Base-by-base conservation (phyloP, 2,888 invertebrate species). In the Frankliniella fusca region DNA sequence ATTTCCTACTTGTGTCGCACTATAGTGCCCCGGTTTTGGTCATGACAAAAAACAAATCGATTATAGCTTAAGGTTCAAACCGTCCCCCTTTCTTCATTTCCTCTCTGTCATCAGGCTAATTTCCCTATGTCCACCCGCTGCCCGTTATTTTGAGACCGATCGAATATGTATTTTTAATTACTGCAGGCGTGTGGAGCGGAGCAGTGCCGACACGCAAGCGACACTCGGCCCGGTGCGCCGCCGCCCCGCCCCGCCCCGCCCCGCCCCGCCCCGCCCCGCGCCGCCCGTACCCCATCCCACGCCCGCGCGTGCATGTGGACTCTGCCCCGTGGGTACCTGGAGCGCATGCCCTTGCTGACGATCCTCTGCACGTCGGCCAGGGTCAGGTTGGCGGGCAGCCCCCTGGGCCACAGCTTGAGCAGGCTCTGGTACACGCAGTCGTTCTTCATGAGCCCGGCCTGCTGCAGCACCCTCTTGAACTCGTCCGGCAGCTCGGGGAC, bases 341-440 rank as follows among this genome's bases (percentile, higher is more conserved):
- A 80, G 81, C 81, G 81, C 11, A 88, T 49, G 38, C 86, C 86
- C 12, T 82, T 84, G 15, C 86, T 86, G 27, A 88, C 85, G 80
- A 87, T 86, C 0, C 84, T 83, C 15, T 87, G 84, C 65, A 87
- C 83, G 82, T 84, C 84, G 20, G 86, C 83, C 81, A 84, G 85
- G 50, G 86, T 86, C 79, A 87, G 84, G 49, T 85, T 85, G 20
- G 80, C 82, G 48, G 86, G 81, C 80, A 84, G 83, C 12, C 84
- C 50, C 2, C 82, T 83, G 0, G 86, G 85, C 88, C 88, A 88
- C 20, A 88, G 83, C 82, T 86, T 87, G 5, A 87, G 81, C 54
- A 88, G 81, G n/a, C 87, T 87, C 83, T 88, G 87, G 83, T 87
- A 87, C 81, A 88, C 86, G 82, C 88, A 88, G 48, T 85, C 86